A percentile compares a stretch with the other conserved stretches of the same genome.
Conservation (phyloP, 2,888 invertebrate species). For the Therioaphis trifolii region DNA sequence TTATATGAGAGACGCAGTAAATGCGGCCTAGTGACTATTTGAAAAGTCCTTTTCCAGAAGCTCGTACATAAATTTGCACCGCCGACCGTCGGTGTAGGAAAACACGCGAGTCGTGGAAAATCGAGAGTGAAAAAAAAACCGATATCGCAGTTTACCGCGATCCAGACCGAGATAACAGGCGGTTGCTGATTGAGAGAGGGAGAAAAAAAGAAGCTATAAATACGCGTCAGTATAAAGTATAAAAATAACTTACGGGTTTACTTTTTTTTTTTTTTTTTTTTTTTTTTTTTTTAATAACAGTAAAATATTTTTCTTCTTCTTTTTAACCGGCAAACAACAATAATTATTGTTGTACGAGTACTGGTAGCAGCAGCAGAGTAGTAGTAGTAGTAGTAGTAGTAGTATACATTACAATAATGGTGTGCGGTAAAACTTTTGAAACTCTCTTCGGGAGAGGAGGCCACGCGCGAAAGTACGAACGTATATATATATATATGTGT, state of each 20-base stretch:
- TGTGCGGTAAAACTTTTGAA: conserved; percentile 50
- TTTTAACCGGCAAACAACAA: conserved; percentile 25
- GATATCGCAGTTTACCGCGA: background rate
- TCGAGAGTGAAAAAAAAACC: background rate
- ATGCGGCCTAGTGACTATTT: background rate
- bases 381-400: background rate
- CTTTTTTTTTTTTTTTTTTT: too few relatives aligned
- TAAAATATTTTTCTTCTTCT: background rate
- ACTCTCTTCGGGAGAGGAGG: background rate
- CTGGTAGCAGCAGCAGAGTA: background rate
- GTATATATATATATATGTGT: background rate
- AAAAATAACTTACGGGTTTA: background rate
- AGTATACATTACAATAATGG: conserved; percentile 51
- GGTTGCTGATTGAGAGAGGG: background rate
- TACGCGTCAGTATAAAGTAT: background rate
- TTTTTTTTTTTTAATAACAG: conserved; percentile 29
- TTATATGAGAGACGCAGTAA: background rate
- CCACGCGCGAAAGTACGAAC: conserved; percentile 37
- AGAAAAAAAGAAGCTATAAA: background rate
- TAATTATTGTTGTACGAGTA: conserved; percentile 32
- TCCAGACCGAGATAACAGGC: background rate
- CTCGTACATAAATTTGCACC: background rate
- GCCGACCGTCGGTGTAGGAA: background rate
- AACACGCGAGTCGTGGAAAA: background rate
- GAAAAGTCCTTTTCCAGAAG: background rate